A percentile compares a stretch with the other conserved stretches of the same genome.
Evolutionary conservation across 1,140 invertebrate genomes (phyloP).

Genomic region (Armadillidium nasatum): DNA sequence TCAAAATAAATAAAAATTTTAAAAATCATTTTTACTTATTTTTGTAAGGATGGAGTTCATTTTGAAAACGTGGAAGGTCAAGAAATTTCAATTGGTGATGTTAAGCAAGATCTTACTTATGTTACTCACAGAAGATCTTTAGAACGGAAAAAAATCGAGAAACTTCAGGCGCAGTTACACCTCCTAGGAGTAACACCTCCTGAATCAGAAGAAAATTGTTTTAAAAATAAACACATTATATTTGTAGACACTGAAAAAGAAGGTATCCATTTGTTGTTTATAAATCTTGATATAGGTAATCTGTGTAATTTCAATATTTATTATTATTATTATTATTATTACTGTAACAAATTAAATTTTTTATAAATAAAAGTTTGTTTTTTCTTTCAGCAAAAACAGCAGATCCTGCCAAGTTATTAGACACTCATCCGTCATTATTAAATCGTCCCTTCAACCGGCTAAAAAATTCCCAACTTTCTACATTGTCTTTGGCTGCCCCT

Average conservation of each 20-base stretch:
- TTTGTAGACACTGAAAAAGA: constrained; percentile 70
- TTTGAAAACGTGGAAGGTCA: constrained; percentile 63
- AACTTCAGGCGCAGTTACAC: constrained; percentile 74
- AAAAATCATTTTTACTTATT: no score
- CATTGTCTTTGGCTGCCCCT: background rate
- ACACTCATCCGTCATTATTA: constrained; percentile 68
- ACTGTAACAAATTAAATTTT: background rate
- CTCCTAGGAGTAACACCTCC: constrained; percentile 66
- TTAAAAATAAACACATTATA: constrained; percentile 70
- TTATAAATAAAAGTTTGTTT: background rate
- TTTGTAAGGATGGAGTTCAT: constrained; percentile 58
- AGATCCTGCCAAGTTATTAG: constrained; percentile 65
- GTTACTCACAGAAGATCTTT: constrained; percentile 75
- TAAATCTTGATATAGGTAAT: no score
- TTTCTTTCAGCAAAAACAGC: constrained; percentile 55
- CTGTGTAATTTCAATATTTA: no score
- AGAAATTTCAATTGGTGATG: constrained; percentile 61
- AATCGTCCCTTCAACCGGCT: constrained; percentile 65
- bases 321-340: background rate
- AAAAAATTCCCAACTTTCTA: constrained; percentile 57
- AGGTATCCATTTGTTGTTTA: constrained; percentile 46
- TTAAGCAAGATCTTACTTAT: constrained; percentile 83
- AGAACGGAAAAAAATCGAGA: constrained; percentile 82
- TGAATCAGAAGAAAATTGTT: constrained; percentile 32
- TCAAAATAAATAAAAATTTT: no score